phyloP scores from a whole-genome alignment of 1,140 invertebrate species.

The Drosophila varians region DNA sequence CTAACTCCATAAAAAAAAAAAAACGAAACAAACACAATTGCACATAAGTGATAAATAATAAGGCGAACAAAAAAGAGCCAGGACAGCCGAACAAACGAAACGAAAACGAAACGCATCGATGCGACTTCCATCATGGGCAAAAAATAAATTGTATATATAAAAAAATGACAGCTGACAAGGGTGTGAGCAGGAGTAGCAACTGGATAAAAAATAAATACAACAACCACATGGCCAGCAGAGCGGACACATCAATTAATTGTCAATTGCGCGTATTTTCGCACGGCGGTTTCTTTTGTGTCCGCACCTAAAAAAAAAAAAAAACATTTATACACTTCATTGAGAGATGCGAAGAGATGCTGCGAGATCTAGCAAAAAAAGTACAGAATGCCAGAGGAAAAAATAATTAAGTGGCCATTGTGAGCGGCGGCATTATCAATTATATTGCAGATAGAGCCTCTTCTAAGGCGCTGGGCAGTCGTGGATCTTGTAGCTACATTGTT shows the following conservation, averaged over 20 bases:
- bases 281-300: conserved; percentile 73
- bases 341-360: conserved; percentile 26
- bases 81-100: conserved; percentile 31
- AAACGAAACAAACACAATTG: conserved; percentile 60
- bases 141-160: conserved; percentile 26
- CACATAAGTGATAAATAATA: conserved; percentile 75
- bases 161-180: conserved; percentile 80
- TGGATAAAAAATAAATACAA: conserved; percentile 15
- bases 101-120: conserved; percentile 37
- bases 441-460: conserved; percentile 20
- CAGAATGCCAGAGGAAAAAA: conserved; percentile 45
- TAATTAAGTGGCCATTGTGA: conserved; percentile 77
- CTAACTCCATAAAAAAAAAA: conserved; percentile 39
- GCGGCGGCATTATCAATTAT: conserved; percentile 65
- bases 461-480: conserved; percentile 47
- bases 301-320: conserved; percentile 31
- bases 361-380: conserved; percentile 14
- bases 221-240: conserved; percentile 40
- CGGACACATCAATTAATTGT: conserved; percentile 82
- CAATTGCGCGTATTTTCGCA: conserved; percentile 81
- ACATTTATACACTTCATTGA: conserved; percentile 63
- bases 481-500: conserved; percentile 76
- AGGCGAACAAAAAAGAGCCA: conserved; percentile 50
- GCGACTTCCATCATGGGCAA: conserved; percentile 61
- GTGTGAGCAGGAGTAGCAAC: conserved; percentile 62